Percentiles rank a stretch among this genome's conserved stretches.
Evolutionary conservation across 2,797 vertebrate species (phyloP).

Genomic region (Lithobates sylvaticus): DNA sequence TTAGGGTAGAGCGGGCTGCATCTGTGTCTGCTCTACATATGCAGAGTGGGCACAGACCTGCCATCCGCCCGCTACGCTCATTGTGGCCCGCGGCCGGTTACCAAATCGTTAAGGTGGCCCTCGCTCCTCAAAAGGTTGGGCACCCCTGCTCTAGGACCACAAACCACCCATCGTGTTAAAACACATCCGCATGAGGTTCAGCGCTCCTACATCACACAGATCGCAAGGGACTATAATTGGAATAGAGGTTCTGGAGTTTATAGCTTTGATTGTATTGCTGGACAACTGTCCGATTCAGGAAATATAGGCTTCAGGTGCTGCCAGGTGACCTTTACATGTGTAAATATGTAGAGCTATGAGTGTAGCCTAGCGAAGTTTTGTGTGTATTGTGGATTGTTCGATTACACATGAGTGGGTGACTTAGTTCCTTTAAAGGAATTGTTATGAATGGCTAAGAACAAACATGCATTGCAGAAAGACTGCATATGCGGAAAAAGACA

Average conservation of each 20-base stretch:
- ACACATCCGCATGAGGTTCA: no score
- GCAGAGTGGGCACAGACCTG: no score
- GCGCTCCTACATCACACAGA: no score
- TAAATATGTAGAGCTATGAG: background rate
- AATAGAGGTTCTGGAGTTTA: background rate
- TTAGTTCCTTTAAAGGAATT: slow-evolving; percentile 2
- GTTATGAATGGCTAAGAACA: no score
- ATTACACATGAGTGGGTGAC: slow-evolving; percentile 8
- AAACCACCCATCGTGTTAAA: no score
- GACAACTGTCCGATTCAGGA: background rate
- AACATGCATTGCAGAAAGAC: slow-evolving; percentile 2
- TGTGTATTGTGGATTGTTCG: slow-evolving; percentile 13
- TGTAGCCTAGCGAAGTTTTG: background rate
- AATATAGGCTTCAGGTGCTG: background rate
- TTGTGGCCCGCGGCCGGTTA: no score
- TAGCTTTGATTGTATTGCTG: background rate
- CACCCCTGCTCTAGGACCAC: no score
- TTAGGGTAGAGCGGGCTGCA: no score
- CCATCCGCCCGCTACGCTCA: no score
- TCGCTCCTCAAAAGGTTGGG: no score
- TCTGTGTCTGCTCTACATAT: no score
- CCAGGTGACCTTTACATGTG: background rate
- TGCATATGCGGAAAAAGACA: background rate
- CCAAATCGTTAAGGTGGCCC: no score
- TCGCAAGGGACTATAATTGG: background rate